Evolutionary conservation across 2,113 vertebrate genomes (phyloP), one percentile per base, ranked within the genome.

Genomic region (Heliornis fulica): DNA sequence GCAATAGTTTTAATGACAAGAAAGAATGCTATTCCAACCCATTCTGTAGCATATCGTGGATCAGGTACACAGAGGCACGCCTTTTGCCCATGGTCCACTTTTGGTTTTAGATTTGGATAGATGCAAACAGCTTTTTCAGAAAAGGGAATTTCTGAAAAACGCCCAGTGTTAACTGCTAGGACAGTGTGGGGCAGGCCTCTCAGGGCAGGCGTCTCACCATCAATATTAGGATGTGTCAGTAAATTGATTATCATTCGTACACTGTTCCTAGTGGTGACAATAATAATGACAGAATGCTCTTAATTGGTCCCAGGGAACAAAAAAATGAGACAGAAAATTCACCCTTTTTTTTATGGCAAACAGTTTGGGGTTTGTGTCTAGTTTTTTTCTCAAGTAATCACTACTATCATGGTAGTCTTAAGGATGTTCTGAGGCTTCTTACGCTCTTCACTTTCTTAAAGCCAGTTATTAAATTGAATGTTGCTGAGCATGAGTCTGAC

Each of bases 231-330:
- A 86, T 51, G 34, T 77, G 64, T 83, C 85, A 88, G 75, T 77
- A 75, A 86, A 94, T 90, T 90, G 90, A 94, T 94, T 92, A 66
- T 68, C 1, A 0, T 75, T 95, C 2, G 1, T 88, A 85, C 32
- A 10, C 41, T 68, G 5, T 68, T 92, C 46, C 80, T 88, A 29
- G 56, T 28, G 79, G 71, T 94, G 85, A 92, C 90, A 88, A 68
- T 70, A 66, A 54, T 74, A 93, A 86, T 63, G 85, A 88, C 64
- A 83, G 71, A 94, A 70, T 74, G 25, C 17, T 83, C 22, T 40
- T 95, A 93, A 93, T 90, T 96, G 76, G 85, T 94, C 89, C 71
- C 59, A 93, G 48, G 54, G 51, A 93, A 91, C 50, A 66, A 74
- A 66, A 74, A 85, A 89, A 63, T 12, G 25, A 63, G 34, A 83